A percentile compares a stretch with the other conserved stretches of the same genome.
Conservation (phyloP, 2,113 vertebrate species). For the Anolis sagrei region DNA sequence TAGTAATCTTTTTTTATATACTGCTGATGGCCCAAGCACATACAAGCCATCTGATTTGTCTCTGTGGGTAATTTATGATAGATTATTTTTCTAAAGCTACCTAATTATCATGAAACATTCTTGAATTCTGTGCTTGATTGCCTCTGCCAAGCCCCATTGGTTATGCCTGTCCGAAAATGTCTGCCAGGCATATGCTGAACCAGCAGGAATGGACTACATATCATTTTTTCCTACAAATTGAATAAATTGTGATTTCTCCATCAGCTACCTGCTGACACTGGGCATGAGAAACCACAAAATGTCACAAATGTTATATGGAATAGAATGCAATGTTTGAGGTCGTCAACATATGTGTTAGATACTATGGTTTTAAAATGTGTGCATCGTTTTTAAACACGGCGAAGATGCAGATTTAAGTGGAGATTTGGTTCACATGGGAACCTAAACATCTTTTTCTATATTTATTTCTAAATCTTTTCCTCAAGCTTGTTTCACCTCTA, state of each 20-base stretch:
- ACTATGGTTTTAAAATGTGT: no score
- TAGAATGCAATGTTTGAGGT: neutral
- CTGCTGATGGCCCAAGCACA: constrained; percentile 19
- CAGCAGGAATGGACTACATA: neutral
- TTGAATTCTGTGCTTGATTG: neutral
- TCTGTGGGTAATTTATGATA: constrained; percentile 18
- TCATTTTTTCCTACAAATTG: neutral
- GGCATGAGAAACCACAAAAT: neutral
- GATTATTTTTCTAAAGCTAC: constrained; percentile 20
- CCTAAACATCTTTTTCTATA: no score
- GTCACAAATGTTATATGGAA: neutral
- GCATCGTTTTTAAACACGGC: no score
- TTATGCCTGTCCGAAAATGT: constrained; percentile 18
- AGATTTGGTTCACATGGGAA: no score
- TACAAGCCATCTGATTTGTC: accelerated
- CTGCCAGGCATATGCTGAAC: neutral
- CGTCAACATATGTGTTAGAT: no score
- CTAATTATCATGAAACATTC: neutral
- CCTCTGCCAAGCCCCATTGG: constrained; percentile 21
- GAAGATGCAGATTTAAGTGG: no score
- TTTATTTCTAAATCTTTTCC: no score
- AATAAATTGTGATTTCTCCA: neutral
- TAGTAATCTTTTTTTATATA: constrained; percentile 33
- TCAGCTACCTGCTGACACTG: neutral
- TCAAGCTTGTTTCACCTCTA: no score